Evolutionary conservation across 2,797 vertebrate genomes (phyloP).

Genomic region (Buceros bicornis): DNA sequence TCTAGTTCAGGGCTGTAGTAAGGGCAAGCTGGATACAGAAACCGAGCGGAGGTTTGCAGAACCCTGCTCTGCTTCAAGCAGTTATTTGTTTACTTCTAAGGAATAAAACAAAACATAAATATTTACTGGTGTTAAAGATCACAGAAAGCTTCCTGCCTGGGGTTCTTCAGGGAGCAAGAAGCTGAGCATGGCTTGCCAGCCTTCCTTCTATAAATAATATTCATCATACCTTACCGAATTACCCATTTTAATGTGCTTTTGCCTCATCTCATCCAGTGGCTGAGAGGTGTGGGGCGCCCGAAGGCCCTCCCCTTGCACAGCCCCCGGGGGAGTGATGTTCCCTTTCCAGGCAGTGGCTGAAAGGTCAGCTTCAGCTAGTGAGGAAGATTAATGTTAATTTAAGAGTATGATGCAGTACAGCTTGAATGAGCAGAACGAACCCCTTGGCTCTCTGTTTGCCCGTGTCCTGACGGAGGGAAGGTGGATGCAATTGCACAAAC

Average conservation of each 20-base stretch:
- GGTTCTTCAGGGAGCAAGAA: neutral
- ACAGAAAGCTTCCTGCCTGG: neutral
- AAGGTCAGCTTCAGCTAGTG: conserved; percentile 73
- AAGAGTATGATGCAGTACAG: neutral
- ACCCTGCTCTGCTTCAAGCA: neutral
- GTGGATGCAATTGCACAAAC: neutral
- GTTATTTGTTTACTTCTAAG: neutral
- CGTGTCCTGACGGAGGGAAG: neutral
- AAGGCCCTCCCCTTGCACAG: neutral
- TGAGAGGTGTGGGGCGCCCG: neutral
- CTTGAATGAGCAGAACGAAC: neutral
- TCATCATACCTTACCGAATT: neutral
- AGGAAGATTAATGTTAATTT: conserved; percentile 75
- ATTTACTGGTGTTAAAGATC: neutral
- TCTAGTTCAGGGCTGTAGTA: neutral
- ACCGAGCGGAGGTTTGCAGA: neutral
- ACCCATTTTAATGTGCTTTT: neutral
- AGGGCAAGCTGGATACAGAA: neutral
- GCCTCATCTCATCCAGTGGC: neutral
- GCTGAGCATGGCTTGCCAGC: neutral
- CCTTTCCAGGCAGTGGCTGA: conserved; percentile 72
- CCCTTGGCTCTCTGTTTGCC: neutral
- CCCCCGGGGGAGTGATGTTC: conserved; percentile 44
- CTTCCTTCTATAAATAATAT: neutral
- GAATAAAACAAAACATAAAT: neutral